Base-by-base conservation (phyloP, 2,113 vertebrate species). In the Tragelaphus strepsiceros region DNA sequence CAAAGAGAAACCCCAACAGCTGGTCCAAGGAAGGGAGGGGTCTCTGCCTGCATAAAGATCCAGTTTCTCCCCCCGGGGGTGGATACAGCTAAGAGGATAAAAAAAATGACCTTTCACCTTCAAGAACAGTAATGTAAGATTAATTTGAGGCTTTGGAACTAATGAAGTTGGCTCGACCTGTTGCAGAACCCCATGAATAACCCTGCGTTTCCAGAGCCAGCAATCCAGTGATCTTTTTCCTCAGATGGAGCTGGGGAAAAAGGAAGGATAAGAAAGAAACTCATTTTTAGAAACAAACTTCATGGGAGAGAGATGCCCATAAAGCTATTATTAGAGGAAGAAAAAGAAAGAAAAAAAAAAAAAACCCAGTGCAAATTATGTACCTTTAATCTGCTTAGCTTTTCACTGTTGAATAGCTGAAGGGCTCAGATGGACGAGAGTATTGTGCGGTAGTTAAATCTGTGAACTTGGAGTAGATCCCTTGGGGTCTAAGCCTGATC, bases 41-140 rank as follows among this genome's bases (percentile, higher is more conserved):
- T 28, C 15, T 46, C 74, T 43, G 93, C 51, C 78, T n/a, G 22
- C 80, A 61, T 30, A 56, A 84, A 94, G 88, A 96, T 53, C 49
- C 84, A 97, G 81, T 97, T 24, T 97, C 91, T 35, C 54, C 13
- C 46, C 0, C 6, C 4, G 59, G 49, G 49, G 51, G 49, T 90
- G 67, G 81, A 92, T 56, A 85, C 61, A 84, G 95, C 97, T 77
- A 95, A 95, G 43, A 96, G 77, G 97, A 98, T 94, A 62, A 87
- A 77, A 82, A 97, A 97, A 49, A 74, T 14, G 96, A 92, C 90
- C 83, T 98, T 97, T 97, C 88, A 39, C 92, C 91, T 97, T 26
- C 0, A 3, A 39, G 46, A 89, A 71, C 94, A 90, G 62, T 95
- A 97, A 94, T 32, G 58, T 30, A 43, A 96, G 81, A 97, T 97